Evolutionary conservation across 1,140 invertebrate genomes (phyloP).

Genomic region (Acromyrmex echinatior): DNA sequence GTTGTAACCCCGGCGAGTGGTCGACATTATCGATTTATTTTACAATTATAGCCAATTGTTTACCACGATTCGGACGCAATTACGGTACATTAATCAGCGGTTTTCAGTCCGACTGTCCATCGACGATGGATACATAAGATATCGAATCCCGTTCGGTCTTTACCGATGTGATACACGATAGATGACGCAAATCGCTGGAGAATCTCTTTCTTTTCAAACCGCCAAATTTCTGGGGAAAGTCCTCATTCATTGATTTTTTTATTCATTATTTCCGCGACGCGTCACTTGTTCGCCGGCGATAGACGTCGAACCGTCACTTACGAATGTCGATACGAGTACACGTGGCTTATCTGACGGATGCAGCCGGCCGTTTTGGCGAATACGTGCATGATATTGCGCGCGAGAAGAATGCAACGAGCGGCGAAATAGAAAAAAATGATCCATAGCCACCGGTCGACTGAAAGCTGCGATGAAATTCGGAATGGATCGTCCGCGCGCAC

Average conservation of each 20-base stretch:
- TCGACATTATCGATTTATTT: slow-evolving; percentile 59
- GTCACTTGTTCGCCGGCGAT: slow-evolving; percentile 52
- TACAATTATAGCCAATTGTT: slow-evolving; percentile 61
- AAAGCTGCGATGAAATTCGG: slow-evolving; percentile 58
- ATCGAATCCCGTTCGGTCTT: slow-evolving; percentile 7
- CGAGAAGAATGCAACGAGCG: slow-evolving; percentile 50
- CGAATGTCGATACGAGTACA: slow-evolving; percentile 47
- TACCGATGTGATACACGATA: neutral
- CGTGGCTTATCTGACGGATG: slow-evolving; percentile 58
- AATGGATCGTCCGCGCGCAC: slow-evolving; percentile 11
- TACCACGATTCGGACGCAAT: slow-evolving; percentile 42
- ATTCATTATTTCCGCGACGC: slow-evolving; percentile 24
- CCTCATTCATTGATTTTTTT: slow-evolving; percentile 1
- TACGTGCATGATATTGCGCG: slow-evolving; percentile 52
- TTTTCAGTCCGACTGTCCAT: neutral
- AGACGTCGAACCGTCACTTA: slow-evolving; percentile 54
- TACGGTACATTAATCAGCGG: slow-evolving; percentile 44
- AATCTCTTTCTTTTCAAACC: neutral
- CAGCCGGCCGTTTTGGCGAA: slow-evolving; percentile 39
- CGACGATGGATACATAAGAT: slow-evolving; percentile 15
- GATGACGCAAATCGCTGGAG: neutral
- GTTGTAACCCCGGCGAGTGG: neutral
- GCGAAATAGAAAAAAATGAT: slow-evolving; percentile 50
- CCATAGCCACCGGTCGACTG: slow-evolving; percentile 1
- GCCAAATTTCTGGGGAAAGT: neutral